Conservation (phyloP, 2,797 vertebrate genomes). For the Enteromius thamalakanensis region DNA sequence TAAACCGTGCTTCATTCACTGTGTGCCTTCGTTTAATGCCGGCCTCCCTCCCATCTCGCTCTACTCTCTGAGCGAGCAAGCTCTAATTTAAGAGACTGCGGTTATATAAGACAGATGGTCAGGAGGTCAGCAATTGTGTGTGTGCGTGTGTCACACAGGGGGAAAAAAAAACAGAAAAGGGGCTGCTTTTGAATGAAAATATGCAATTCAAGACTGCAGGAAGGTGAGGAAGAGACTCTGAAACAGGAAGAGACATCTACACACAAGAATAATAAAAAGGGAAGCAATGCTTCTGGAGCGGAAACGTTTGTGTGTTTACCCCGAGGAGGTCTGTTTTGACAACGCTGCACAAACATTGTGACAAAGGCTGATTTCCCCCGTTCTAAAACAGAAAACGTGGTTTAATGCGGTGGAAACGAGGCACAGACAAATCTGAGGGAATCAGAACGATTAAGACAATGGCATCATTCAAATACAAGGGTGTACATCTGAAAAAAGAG, state of each 20-base stretch:
- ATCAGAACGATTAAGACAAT: conserved; percentile 28
- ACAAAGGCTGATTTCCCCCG: conserved; percentile 11
- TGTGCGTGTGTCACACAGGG: not conserved
- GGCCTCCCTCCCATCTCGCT: conserved; percentile 36
- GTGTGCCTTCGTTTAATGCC: conserved; percentile 34
- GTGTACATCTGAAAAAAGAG: conserved; percentile 53
- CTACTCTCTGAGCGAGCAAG: conserved; percentile 59
- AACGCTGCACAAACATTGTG: conserved; percentile 28
- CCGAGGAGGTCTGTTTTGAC: conserved; percentile 38
- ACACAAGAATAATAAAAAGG: conserved; percentile 24
- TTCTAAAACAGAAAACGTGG: not conserved
- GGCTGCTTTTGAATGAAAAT: not conserved
- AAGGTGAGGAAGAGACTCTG: conserved; percentile 14
- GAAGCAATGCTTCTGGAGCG: conserved; percentile 16
- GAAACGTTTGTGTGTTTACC: conserved; percentile 26
- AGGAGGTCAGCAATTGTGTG: conserved; percentile 70
- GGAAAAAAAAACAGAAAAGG: conserved; percentile 40
- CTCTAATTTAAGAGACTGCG: conserved; percentile 76
- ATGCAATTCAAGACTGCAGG: not conserved
- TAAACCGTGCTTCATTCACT: conserved; percentile 18
- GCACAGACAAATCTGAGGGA: not conserved
- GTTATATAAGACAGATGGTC: conserved; percentile 79
- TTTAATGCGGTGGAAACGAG: not conserved
- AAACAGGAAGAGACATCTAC: conserved; percentile 41
- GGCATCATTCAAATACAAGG: conserved; percentile 46